These are phyloP conservation scores for Cebus imitator DNA, from an alignment of 2,113 vertebrate species.

Conservation along the genomic window DNA sequence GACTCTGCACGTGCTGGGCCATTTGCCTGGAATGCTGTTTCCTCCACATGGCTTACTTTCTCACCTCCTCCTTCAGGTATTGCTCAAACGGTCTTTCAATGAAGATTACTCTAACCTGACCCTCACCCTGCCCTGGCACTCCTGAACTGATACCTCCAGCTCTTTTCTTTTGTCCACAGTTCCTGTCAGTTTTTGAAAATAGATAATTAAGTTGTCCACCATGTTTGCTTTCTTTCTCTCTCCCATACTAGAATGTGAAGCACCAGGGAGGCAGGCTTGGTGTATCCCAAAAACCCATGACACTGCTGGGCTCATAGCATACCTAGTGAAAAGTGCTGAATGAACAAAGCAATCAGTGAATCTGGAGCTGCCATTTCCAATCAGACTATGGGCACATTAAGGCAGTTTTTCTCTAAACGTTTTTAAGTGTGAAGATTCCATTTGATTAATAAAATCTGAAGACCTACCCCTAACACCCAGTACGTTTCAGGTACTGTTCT, in stretches of 20 bases:
- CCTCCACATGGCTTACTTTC: neutral
- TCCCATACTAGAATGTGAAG: neutral
- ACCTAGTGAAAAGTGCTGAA: neutral
- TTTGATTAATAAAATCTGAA: neutral
- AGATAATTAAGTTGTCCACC: neutral
- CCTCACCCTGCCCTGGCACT: fast-evolving
- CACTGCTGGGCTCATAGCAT: neutral
- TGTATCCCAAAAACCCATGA: neutral
- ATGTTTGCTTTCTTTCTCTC: neutral
- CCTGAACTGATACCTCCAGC: neutral
- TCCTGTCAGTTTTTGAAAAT: neutral
- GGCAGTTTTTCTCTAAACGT: neutral
- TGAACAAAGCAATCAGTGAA: neutral
- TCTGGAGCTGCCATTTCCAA: neutral
- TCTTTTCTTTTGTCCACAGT: neutral
- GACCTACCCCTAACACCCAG: neutral
- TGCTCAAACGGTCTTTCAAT: neutral
- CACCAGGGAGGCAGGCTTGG: neutral
- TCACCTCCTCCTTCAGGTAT: neutral
- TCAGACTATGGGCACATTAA: neutral
- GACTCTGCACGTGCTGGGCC: neutral
- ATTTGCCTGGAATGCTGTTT: neutral
- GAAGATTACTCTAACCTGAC: neutral
- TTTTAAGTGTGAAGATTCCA: neutral
- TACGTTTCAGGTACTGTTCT: neutral